Conservation (phyloP, 1,140 invertebrate species). For the Neomicropteryx cornuta region DNA sequence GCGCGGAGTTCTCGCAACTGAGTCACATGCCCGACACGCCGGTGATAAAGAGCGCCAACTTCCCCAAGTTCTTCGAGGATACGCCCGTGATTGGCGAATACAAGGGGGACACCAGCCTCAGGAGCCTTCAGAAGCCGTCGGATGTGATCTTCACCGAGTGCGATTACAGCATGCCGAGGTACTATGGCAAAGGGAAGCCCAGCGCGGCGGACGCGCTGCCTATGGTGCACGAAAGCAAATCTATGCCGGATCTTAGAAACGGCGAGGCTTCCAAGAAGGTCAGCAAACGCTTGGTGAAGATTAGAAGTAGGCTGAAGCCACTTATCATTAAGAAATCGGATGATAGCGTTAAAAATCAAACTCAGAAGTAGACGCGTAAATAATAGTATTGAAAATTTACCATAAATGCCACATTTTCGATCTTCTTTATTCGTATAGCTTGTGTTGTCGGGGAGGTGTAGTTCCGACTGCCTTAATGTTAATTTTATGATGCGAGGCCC, state of each 20-base stretch:
- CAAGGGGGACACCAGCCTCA: constrained; percentile 30
- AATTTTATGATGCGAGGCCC: too few species aligned
- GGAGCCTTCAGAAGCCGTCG: constrained; percentile 31
- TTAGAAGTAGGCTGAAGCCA: constrained; percentile 32
- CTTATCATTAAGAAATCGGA: constrained; percentile 37
- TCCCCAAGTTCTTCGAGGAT: constrained; percentile 37
- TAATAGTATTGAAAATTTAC: too few species aligned
- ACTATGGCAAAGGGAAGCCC: constrained; percentile 23
- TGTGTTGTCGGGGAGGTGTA: too few species aligned
- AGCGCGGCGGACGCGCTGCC: constrained; percentile 15
- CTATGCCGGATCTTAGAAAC: constrained; percentile 36
- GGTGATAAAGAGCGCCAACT: constrained; percentile 34
- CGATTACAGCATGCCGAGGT: constrained; percentile 38
- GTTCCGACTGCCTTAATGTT: too few species aligned
- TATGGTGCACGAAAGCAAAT: constrained; percentile 32
- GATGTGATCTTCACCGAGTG: constrained; percentile 28
- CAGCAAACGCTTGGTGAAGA: constrained; percentile 32
- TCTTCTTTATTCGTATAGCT: too few species aligned
- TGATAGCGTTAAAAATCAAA: constrained; percentile 13
- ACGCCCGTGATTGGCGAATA: constrained; percentile 31
- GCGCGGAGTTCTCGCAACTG: constrained; percentile 24
- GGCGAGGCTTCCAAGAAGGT: constrained; percentile 22
- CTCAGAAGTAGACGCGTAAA: constrained; percentile 6
- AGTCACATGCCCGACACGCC: constrained; percentile 35
- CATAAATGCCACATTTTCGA: too few species aligned